These are phyloP conservation scores for Papilio gigon DNA, from an alignment of 2,888 invertebrate species.

Conservation along the genomic window DNA sequence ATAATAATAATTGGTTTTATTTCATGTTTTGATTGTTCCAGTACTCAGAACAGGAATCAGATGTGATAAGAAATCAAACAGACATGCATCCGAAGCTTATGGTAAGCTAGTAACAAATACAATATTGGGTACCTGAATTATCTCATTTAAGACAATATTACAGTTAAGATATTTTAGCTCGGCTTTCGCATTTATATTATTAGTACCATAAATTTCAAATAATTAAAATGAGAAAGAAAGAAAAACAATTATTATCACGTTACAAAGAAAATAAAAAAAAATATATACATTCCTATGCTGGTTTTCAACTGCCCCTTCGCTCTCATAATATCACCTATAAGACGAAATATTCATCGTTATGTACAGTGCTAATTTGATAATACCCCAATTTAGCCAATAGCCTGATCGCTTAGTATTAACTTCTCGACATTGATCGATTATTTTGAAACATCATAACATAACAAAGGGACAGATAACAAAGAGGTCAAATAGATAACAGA, in stretches of 20 bases:
- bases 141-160: too few species aligned
- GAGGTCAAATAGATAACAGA: constrained; percentile 8
- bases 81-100: constrained; percentile 43
- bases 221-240: neutral
- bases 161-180: too few species aligned
- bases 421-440: neutral
- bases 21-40: constrained; percentile 29
- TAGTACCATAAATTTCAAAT: too few species aligned
- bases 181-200: too few species aligned
- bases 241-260: too few species aligned
- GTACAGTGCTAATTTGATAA: neutral
- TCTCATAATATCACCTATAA: too few species aligned
- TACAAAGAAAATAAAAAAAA: too few species aligned
- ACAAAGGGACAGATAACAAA: constrained; percentile 7
- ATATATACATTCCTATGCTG: too few species aligned
- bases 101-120: constrained; percentile 37
- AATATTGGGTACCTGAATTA: too few species aligned
- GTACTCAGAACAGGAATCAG: constrained; percentile 15
- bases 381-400: neutral
- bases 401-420: neutral
- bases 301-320: too few species aligned
- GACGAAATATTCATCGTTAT: too few species aligned
- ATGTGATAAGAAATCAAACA: constrained; percentile 37
- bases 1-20: neutral
- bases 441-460: neutral